These are phyloP conservation scores for Atherinomorus stipes DNA, from an alignment of 2,113 vertebrate genomes.

Conservation along the genomic window DNA sequence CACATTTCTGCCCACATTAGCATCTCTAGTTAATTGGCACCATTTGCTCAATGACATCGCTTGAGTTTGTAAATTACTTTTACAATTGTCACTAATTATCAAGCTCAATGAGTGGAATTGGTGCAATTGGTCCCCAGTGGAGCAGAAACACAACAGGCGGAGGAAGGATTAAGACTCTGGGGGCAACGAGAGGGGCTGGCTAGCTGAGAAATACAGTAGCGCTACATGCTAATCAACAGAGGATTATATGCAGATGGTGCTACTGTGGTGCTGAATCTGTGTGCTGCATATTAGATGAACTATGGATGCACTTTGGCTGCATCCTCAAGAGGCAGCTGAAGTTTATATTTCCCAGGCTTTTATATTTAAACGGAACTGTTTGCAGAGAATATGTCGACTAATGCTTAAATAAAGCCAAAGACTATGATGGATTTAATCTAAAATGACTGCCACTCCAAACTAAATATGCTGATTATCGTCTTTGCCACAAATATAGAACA, in stretches of 20 bases:
- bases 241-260: slow-evolving; percentile 62
- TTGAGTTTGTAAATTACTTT: slow-evolving; percentile 78
- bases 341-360: slow-evolving; percentile 1
- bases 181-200: slow-evolving; percentile 57
- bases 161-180: slow-evolving; percentile 73
- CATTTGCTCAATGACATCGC: slow-evolving; percentile 77
- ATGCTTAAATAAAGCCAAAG: background rate
- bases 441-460: slow-evolving; percentile 3
- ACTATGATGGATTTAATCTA: background rate
- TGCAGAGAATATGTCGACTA: slow-evolving; percentile 9
- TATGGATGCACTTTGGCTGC: slow-evolving; percentile 43
- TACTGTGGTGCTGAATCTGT: slow-evolving; percentile 41
- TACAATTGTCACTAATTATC: slow-evolving; percentile 85
- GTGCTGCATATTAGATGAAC: slow-evolving; percentile 53
- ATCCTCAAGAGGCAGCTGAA: slow-evolving; percentile 17
- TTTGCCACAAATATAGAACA: slow-evolving; percentile 2
- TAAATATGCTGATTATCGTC: slow-evolving; percentile 2
- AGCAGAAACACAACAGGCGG: slow-evolving; percentile 74
- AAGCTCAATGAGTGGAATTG: slow-evolving; percentile 80
- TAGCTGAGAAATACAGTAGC: slow-evolving; percentile 48
- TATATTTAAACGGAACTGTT: slow-evolving; percentile 13
- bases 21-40: slow-evolving; percentile 78
- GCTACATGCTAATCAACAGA: slow-evolving; percentile 56
- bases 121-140: slow-evolving; percentile 74
- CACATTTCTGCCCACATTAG: slow-evolving; percentile 78